These are phyloP conservation scores for Euzophera pinguis DNA, from an alignment of 2,888 invertebrate species.

Conservation along the genomic window DNA sequence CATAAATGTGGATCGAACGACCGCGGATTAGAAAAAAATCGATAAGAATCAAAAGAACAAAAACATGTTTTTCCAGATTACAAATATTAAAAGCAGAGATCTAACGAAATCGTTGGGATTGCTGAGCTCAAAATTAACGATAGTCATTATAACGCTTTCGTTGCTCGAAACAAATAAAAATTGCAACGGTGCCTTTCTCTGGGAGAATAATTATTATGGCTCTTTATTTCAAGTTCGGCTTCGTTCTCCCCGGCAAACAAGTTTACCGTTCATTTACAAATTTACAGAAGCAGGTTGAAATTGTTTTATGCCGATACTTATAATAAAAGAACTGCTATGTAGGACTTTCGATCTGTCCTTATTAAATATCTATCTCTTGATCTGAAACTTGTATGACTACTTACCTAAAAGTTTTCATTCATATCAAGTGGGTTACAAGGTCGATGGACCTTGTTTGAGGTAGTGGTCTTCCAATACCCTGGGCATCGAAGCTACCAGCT, in stretches of 20 bases:
- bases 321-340: too few relatives aligned
- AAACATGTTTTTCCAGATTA: conserved; percentile 29
- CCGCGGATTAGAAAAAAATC: not conserved
- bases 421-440: too few relatives aligned
- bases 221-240: conserved; percentile 14
- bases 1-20: too few relatives aligned
- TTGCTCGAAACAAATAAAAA: conserved; percentile 42
- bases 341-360: not conserved
- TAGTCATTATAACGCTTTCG: conserved; percentile 42
- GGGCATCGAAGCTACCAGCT: too few relatives aligned
- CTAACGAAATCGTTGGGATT: conserved; percentile 39
- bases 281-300: too few relatives aligned
- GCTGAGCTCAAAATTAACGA: conserved; percentile 46
- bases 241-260: conserved; percentile 5
- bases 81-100: conserved; percentile 39
- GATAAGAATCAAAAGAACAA: conserved; percentile 17
- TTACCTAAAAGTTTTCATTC: too few relatives aligned
- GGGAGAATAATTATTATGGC: conserved; percentile 22
- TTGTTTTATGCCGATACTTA: too few relatives aligned
- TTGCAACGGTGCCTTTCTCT: conserved; percentile 33
- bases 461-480: too few relatives aligned
- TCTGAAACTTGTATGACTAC: too few relatives aligned
- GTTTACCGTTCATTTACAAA: conserved; percentile 2
- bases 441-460: too few relatives aligned
- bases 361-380: too few relatives aligned